phyloP scores from a whole-genome alignment of 2,888 invertebrate species.

The Onthophagus sagittarius region DNA sequence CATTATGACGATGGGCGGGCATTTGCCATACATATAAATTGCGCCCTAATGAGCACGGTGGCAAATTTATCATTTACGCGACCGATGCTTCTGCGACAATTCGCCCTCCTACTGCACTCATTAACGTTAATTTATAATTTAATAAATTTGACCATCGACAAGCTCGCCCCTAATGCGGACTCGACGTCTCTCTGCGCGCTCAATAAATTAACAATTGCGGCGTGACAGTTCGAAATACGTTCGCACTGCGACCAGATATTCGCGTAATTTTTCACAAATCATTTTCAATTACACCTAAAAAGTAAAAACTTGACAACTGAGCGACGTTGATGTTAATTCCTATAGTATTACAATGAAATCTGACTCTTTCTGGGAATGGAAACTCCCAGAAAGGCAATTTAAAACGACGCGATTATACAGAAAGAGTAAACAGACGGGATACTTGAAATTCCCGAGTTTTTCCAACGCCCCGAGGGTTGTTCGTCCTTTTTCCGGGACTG shows the following conservation, averaged over 20 bases:
- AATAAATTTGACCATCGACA: neutral
- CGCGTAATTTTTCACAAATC: neutral
- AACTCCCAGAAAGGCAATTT: neutral
- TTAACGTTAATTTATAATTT: neutral
- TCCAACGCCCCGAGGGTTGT: neutral
- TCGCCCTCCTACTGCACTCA: neutral
- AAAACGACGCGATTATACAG: neutral
- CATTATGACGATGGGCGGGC: neutral
- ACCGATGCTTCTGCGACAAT: neutral
- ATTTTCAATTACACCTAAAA: neutral
- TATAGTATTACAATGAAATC: neutral
- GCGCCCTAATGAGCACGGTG: neutral
- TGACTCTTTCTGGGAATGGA: neutral
- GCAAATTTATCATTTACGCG: neutral
- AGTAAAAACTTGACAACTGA: neutral
- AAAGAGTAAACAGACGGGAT: neutral
- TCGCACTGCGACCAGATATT: neutral
- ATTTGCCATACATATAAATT: neutral
- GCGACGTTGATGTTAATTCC: neutral
- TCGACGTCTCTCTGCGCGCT: neutral
- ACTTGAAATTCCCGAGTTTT: slow-evolving; percentile 1
- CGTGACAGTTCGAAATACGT: neutral
- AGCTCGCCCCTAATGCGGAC: neutral
- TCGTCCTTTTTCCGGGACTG: slow-evolving; percentile 1
- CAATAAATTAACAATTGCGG: neutral